A percentile compares a stretch with the other conserved stretches of the same genome.
These are phyloP conservation scores for Oscheius sp. DNA, from an alignment of 2,888 invertebrate genomes.

Conservation along the genomic window DNA sequence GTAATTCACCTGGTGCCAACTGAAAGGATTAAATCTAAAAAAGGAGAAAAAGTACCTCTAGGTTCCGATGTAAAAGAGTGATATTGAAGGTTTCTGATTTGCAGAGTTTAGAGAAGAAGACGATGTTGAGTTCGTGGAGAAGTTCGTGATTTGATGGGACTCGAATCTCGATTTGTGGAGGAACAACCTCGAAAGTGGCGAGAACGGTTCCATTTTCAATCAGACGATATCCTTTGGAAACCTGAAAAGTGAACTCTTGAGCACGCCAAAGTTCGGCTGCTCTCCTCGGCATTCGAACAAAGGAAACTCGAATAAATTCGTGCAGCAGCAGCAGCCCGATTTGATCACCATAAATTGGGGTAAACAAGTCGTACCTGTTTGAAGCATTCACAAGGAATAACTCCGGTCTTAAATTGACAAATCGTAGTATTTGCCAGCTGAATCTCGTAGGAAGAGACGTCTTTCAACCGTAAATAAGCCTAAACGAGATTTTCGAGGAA, in stretches of 20 bases:
- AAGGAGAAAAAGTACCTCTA: conserved; percentile 37
- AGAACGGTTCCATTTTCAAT: conserved; percentile 39
- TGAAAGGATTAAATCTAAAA: conserved; percentile 19
- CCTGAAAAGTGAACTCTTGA: conserved; percentile 34
- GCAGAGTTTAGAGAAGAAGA: conserved; percentile 43
- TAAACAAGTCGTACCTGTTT: conserved; percentile 1
- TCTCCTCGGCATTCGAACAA: not conserved
- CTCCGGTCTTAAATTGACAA: conserved; percentile 48
- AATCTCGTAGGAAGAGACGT: conserved; percentile 37
- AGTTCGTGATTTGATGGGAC: conserved; percentile 49
- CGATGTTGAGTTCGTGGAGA: conserved; percentile 46
- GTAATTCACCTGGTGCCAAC: conserved; percentile 42
- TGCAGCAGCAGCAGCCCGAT: not conserved
- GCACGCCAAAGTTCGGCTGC: not conserved
- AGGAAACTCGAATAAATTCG: not conserved
- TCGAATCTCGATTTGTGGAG: conserved; percentile 43
- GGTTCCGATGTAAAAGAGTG: conserved; percentile 39
- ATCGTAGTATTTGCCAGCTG: conserved; percentile 41
- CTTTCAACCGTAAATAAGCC: conserved; percentile 23
- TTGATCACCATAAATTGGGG: too few species aligned
- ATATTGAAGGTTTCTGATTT: conserved; percentile 39
- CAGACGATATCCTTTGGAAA: conserved; percentile 42
- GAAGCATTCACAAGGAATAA: conserved; percentile 51
- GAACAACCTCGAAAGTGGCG: conserved; percentile 38
- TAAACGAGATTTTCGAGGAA: too few species aligned